A percentile compares a stretch with the other conserved stretches of the same genome.
Conservation (phyloP, 2,888 invertebrate species). For the Criorhina ranunculi region DNA sequence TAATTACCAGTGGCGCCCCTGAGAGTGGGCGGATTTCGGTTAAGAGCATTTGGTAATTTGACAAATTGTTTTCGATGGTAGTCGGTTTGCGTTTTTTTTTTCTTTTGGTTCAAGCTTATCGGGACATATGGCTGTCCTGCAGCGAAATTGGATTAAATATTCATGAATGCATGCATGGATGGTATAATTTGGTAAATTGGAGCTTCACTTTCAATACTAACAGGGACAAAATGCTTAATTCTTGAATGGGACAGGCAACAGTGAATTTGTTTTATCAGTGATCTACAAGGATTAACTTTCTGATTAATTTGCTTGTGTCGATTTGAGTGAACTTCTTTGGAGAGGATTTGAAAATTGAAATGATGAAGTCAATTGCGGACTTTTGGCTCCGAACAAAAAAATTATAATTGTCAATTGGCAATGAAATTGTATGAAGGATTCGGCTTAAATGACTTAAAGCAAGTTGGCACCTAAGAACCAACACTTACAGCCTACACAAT, state of each 20-base stretch:
- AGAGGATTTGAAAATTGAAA: no score
- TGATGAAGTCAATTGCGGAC: no score
- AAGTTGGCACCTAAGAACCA: no score
- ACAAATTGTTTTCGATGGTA: conserved; percentile 39
- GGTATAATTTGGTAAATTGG: not conserved
- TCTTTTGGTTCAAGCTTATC: conserved; percentile 6
- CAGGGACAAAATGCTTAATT: not conserved
- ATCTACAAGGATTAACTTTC: not conserved
- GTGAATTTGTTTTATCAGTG: not conserved
- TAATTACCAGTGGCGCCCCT: conserved; percentile 32
- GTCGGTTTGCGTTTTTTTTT: not conserved
- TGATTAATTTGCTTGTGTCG: not conserved
- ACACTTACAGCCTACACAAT: no score
- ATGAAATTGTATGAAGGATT: no score
- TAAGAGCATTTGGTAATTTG: conserved; percentile 35
- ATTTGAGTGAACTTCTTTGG: no score
- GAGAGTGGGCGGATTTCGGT: conserved; percentile 25
- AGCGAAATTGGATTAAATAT: conserved; percentile 26
- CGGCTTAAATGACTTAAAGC: no score
- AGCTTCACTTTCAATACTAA: not conserved
- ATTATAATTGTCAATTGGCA: no score
- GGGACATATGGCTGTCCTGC: conserved; percentile 2
- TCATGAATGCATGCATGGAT: conserved; percentile 20
- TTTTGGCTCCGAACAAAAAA: no score
- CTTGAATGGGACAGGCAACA: not conserved